Evolutionary conservation across 1,140 invertebrate genomes (phyloP).

Genomic region (Pseudoatta argentina): DNA sequence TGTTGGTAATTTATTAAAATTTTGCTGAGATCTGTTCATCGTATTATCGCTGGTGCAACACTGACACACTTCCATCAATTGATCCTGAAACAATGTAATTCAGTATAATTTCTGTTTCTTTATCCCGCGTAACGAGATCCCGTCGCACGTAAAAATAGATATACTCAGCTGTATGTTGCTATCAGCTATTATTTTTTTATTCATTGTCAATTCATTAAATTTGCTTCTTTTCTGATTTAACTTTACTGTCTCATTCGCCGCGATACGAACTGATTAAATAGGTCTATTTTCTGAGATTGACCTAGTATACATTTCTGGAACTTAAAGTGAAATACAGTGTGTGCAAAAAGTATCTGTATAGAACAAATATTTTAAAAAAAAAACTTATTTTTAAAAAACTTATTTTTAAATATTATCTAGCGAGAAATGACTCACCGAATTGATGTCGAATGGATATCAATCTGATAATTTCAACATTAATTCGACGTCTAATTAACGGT

Average conservation of each 20-base stretch:
- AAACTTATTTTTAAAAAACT: too few species aligned
- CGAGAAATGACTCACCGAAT: too few species aligned
- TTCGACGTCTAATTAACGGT: too few species aligned
- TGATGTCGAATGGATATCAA: too few species aligned
- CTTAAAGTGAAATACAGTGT: too few species aligned
- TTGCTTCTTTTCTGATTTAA: background rate
- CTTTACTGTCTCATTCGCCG: background rate
- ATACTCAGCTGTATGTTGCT: background rate
- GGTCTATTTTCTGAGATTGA: too few species aligned
- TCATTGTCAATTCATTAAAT: background rate
- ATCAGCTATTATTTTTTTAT: background rate
- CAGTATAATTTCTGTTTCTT: conserved; percentile 1
- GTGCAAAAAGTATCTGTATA: too few species aligned
- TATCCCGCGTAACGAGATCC: background rate
- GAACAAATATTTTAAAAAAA: too few species aligned
- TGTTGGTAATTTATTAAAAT: background rate
- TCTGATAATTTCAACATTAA: too few species aligned
- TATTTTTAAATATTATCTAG: too few species aligned
- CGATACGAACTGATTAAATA: background rate
- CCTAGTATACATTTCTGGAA: too few species aligned
- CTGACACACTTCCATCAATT: background rate
- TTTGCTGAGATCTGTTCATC: background rate
- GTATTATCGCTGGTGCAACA: background rate
- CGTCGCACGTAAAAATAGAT: background rate
- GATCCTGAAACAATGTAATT: conserved; percentile 5